Evolutionary conservation across 2,888 invertebrate species (phyloP).

Genomic region (Tridacna gigas): DNA sequence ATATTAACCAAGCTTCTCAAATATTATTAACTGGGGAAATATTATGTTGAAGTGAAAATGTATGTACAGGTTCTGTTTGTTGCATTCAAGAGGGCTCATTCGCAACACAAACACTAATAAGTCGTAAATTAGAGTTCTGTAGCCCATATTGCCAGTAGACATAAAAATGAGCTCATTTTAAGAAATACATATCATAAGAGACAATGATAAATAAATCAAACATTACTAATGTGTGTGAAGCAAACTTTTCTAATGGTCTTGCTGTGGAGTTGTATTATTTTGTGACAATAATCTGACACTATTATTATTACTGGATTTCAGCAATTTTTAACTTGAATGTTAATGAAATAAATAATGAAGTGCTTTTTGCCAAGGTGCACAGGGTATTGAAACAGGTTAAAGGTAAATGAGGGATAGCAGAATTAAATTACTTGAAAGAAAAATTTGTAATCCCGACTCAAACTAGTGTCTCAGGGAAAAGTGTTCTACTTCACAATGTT

Average conservation of each 20-base stretch:
- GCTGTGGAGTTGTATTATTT: slow-evolving; percentile 36
- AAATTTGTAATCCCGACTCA: slow-evolving; percentile 25
- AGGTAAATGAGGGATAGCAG: slow-evolving; percentile 17
- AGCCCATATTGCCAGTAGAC: slow-evolving; percentile 5
- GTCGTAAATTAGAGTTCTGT: slow-evolving; percentile 16
- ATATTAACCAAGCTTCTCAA: slow-evolving; percentile 16
- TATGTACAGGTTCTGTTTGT: slow-evolving; percentile 13
- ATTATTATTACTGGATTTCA: slow-evolving; percentile 31
- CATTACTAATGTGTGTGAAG: slow-evolving; percentile 21
- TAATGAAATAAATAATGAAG: slow-evolving; percentile 25
- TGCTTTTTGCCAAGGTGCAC: slow-evolving; percentile 26
- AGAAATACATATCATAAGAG: slow-evolving; percentile 36
- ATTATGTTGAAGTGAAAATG: slow-evolving; percentile 21
- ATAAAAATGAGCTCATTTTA: slow-evolving; percentile 31
- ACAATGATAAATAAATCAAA: slow-evolving; percentile 23
- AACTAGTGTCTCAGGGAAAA: not conserved
- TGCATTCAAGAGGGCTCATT: not conserved
- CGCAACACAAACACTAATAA: slow-evolving; percentile 20
- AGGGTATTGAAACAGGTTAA: slow-evolving; percentile 27
- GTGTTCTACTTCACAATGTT: not conserved
- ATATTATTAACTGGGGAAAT: slow-evolving; percentile 27
- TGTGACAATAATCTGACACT: slow-evolving; percentile 28
- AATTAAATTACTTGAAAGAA: slow-evolving; percentile 24
- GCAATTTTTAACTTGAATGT: slow-evolving; percentile 20
- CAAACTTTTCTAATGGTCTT: slow-evolving; percentile 32